Evolutionary conservation across 2,797 vertebrate genomes (phyloP).

Genomic region (Brotogeris chrysoptera): DNA sequence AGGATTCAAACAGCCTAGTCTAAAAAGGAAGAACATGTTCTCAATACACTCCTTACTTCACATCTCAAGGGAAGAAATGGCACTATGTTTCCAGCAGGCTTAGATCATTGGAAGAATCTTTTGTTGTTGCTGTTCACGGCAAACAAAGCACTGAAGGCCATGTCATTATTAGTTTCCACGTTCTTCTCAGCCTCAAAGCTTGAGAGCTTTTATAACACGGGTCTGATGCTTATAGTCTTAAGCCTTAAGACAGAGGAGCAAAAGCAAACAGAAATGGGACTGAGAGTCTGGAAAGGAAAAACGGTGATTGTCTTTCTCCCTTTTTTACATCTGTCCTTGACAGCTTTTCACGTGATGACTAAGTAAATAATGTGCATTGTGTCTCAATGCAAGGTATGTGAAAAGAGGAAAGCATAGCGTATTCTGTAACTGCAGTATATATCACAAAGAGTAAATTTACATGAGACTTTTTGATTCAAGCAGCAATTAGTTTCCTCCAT

Average conservation of each 20-base stretch:
- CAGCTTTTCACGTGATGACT: slow-evolving; percentile 1
- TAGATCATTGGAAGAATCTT: slow-evolving; percentile 51
- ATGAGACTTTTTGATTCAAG: slow-evolving; percentile 32
- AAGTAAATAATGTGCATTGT: slow-evolving; percentile 23
- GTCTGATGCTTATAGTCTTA: slow-evolving; percentile 4
- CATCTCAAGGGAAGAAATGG: slow-evolving; percentile 27
- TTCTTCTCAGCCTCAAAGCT: slow-evolving; percentile 43
- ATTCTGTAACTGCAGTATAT: background rate
- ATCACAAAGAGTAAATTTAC: slow-evolving; percentile 30
- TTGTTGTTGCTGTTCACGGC: slow-evolving; percentile 45
- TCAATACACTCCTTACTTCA: background rate
- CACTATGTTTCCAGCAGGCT: slow-evolving; percentile 6
- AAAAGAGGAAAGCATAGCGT: background rate
- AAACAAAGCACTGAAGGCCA: slow-evolving; percentile 63
- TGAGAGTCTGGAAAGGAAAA: background rate
- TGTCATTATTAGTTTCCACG: slow-evolving; percentile 57
- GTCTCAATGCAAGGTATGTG: background rate
- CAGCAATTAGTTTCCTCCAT: slow-evolving; percentile 35
- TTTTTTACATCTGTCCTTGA: slow-evolving; percentile 45
- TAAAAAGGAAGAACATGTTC: background rate
- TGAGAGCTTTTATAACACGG: slow-evolving; percentile 35
- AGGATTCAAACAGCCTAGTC: background rate
- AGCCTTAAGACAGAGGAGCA: slow-evolving; percentile 17
- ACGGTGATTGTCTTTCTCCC: background rate
- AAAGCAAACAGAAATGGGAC: slow-evolving; percentile 31